A percentile compares a stretch with the other conserved stretches of the same genome.
phyloP scores from a whole-genome alignment of 2,113 vertebrate species.

The Planiliza haematocheilus region DNA sequence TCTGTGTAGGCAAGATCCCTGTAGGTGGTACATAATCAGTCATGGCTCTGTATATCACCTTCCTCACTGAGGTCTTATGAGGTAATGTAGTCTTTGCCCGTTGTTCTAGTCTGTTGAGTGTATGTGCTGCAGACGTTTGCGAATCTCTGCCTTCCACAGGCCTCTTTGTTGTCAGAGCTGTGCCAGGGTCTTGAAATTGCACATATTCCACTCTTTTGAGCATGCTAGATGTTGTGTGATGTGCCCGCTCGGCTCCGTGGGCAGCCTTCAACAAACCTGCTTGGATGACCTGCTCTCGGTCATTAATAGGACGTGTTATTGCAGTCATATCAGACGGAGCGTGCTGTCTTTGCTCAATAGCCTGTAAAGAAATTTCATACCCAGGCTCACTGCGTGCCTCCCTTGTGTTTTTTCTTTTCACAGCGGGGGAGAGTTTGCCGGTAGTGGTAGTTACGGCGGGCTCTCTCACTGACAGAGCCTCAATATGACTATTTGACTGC shows the following conservation, averaged over 20 bases:
- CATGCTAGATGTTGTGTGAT: background rate
- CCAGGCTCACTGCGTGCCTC: constrained; percentile 24
- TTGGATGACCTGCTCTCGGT: constrained; percentile 7
- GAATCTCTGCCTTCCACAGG: constrained; percentile 8
- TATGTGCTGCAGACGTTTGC: background rate
- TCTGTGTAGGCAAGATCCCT: constrained; percentile 3
- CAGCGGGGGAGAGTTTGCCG: constrained; percentile 11
- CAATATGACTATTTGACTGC: constrained; percentile 17
- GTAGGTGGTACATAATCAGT: constrained; percentile 32
- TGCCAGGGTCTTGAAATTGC: constrained; percentile 37
- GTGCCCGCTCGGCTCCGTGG: constrained; percentile 18
- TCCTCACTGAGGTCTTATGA: constrained; percentile 43
- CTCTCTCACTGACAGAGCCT: constrained; percentile 40
- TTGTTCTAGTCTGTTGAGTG: constrained; percentile 3
- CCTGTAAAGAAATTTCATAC: constrained; percentile 24
- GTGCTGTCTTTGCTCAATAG: constrained; percentile 36
- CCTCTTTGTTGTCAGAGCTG: constrained; percentile 10
- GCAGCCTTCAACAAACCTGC: constrained; percentile 17
- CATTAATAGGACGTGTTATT: constrained; percentile 17
- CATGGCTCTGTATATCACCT: constrained; percentile 14
- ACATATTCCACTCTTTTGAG: constrained; percentile 15
- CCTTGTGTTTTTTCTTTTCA: constrained; percentile 33
- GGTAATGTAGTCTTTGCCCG: background rate
- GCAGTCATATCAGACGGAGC: constrained; percentile 1
- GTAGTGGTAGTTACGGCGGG: constrained; percentile 7